Evolutionary conservation across 2,888 invertebrate genomes (phyloP).

Genomic region (Rhopalosiphum nymphaeae): DNA sequence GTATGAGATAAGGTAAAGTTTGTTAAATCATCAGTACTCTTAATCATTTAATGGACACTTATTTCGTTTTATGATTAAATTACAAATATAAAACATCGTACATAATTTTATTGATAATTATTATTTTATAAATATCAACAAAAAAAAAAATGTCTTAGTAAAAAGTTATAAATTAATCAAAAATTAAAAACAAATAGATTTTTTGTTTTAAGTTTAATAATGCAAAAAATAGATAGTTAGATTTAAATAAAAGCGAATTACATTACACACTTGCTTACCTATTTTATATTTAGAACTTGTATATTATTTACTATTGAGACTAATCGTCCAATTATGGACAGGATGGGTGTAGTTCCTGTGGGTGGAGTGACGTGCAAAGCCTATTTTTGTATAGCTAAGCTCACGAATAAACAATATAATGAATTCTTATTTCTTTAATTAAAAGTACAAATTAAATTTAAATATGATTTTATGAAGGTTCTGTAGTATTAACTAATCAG

Average conservation of each 20-base stretch:
- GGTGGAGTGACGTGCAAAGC: conserved; percentile 61
- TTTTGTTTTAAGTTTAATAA: background rate
- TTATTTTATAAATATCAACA: background rate
- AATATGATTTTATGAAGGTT: background rate
- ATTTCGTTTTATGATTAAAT: background rate
- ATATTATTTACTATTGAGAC: conserved; percentile 43
- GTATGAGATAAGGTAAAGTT: background rate
- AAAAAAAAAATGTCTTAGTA: background rate
- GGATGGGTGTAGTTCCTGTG: conserved; percentile 65
- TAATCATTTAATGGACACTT: background rate
- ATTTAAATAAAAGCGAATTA: conserved; percentile 5
- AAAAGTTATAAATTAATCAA: background rate
- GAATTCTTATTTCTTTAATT: conserved; percentile 56
- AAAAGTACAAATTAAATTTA: conserved; percentile 3
- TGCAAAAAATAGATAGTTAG: background rate
- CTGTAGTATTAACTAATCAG: background rate
- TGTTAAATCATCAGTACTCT: background rate
- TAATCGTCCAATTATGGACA: conserved; percentile 62
- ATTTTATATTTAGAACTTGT: conserved; percentile 51
- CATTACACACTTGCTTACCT: background rate
- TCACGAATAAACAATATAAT: conserved; percentile 13
- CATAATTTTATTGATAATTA: background rate
- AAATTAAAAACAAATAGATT: background rate
- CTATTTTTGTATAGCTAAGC: conserved; percentile 45
- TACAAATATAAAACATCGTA: background rate